Conservation (phyloP, 2,888 invertebrate genomes). For the Drosophila setosimentum region DNA sequence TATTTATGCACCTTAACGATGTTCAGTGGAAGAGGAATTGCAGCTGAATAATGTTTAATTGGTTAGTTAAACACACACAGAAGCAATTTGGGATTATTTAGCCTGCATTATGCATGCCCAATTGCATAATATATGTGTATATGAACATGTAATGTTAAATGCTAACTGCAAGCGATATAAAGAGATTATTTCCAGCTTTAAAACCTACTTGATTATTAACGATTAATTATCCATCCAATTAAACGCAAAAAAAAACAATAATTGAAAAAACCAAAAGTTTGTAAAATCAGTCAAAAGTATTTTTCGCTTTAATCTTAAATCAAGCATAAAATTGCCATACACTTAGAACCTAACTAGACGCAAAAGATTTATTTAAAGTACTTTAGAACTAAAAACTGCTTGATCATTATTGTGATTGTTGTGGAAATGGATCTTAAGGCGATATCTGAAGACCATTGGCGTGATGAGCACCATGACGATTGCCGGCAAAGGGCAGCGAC, state of each 20-base stretch:
- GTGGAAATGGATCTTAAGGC: constrained; percentile 20
- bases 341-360: constrained; percentile 29
- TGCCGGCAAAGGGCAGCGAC: constrained; percentile 72
- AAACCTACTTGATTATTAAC: background rate
- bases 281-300: constrained; percentile 12
- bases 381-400: constrained; percentile 33
- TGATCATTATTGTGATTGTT: constrained; percentile 33
- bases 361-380: constrained; percentile 20
- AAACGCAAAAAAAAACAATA: background rate
- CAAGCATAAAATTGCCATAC: background rate
- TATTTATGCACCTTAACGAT: constrained; percentile 18
- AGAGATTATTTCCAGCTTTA: background rate
- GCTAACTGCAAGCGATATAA: background rate
- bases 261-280: background rate
- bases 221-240: background rate
- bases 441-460: constrained; percentile 56
- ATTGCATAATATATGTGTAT: constrained; percentile 4
- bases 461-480: constrained; percentile 43
- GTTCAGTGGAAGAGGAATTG: constrained; percentile 3
- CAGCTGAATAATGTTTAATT: constrained; percentile 23
- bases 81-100: constrained; percentile 15
- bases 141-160: background rate
- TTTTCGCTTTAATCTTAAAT: constrained; percentile 34
- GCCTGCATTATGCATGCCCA: constrained; percentile 27
- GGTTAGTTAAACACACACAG: constrained; percentile 8